These are phyloP conservation scores for Chaetops frenatus DNA, from an alignment of 2,113 vertebrate species.

Conservation along the genomic window DNA sequence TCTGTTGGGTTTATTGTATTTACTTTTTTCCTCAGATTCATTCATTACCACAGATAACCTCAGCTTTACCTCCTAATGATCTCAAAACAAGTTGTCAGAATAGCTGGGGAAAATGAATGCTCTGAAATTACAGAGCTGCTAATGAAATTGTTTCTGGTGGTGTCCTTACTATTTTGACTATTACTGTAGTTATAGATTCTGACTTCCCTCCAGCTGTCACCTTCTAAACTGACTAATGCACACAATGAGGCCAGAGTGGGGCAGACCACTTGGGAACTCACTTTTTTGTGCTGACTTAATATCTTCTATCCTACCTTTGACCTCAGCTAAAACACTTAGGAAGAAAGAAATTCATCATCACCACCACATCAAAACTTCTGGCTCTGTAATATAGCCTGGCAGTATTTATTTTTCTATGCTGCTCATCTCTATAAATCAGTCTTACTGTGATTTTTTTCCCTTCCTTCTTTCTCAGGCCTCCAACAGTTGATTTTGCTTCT, in stretches of 20 bases:
- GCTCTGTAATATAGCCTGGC: not conserved
- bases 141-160: not conserved
- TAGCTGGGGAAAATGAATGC: not conserved
- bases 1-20: not conserved
- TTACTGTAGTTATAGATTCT: not conserved
- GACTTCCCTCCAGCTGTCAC: not conserved
- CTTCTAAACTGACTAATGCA: not conserved
- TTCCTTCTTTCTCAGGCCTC: not conserved
- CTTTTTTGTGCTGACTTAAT: not conserved
- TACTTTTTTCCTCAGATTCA: not conserved
- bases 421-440: not conserved
- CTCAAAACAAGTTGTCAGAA: not conserved
- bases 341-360: not conserved
- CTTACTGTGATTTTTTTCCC: not conserved
- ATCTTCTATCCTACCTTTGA: not conserved
- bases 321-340: not conserved
- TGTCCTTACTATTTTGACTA: not conserved
- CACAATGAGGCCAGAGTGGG: rapidly evolving
- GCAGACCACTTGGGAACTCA: not conserved
- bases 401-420: not conserved
- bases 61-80: not conserved
- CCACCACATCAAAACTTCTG: not conserved
- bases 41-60: conserved; percentile 8
- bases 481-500: not conserved
- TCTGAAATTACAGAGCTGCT: not conserved